phyloP scores from a whole-genome alignment of 37 sponge, comb jelly and placozoan genomes.

The Diacarnus erythraeanus region DNA sequence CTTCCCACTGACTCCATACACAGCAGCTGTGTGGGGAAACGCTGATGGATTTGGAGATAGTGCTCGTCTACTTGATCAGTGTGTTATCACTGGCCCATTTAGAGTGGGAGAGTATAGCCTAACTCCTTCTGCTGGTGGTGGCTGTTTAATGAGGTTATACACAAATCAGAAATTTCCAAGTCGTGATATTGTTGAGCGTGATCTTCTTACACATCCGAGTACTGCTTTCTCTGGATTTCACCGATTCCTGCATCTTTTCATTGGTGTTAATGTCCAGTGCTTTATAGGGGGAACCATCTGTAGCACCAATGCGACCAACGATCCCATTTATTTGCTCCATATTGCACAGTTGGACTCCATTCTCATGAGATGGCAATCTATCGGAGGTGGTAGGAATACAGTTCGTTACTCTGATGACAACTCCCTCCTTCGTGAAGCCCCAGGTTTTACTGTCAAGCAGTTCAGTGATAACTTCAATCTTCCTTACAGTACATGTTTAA shows the following conservation, averaged over 20 bases:
- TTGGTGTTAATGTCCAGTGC: slow-evolving; percentile 61
- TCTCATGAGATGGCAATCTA: slow-evolving; percentile 61
- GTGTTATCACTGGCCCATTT: slow-evolving; percentile 70
- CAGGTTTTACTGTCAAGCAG: slow-evolving; percentile 41
- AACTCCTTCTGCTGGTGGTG: slow-evolving; percentile 68
- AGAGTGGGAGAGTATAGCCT: slow-evolving; percentile 30
- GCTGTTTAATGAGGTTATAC: slow-evolving; percentile 66
- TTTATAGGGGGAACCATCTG: slow-evolving; percentile 79
- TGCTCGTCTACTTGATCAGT: slow-evolving; percentile 19
- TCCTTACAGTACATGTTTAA: slow-evolving; percentile 39
- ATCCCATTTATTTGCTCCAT: slow-evolving; percentile 66
- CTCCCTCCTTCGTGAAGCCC: slow-evolving; percentile 24
- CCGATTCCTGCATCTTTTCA: slow-evolving; percentile 49
- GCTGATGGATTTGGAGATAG: slow-evolving; percentile 64
- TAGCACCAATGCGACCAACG: slow-evolving; percentile 47
- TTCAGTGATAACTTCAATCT: slow-evolving; percentile 56
- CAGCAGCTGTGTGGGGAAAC: slow-evolving; percentile 49
- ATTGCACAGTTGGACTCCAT: slow-evolving; percentile 59
- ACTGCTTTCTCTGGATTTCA: slow-evolving; percentile 46
- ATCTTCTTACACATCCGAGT: slow-evolving; percentile 40
- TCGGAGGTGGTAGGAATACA: slow-evolving; percentile 2
- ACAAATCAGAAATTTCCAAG: slow-evolving; percentile 46
- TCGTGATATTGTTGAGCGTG: slow-evolving; percentile 42
- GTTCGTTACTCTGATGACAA: slow-evolving; percentile 57
- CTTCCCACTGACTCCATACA: slow-evolving; percentile 54